Conservation (phyloP, 2,797 vertebrate species). For the Fistularia tabacaria region DNA sequence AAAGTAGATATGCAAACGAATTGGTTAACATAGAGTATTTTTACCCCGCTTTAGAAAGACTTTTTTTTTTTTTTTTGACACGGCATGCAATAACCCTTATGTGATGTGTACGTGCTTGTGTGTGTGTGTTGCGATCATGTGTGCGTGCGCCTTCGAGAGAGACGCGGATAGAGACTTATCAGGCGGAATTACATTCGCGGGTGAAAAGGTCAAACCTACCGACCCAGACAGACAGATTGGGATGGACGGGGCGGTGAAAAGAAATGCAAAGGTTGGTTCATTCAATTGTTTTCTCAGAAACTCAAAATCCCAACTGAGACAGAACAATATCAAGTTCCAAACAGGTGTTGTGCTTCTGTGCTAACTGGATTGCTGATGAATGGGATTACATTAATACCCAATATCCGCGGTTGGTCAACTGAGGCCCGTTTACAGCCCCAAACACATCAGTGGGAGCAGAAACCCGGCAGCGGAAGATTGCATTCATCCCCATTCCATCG, state of each 20-base stretch:
- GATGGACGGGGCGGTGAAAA: constrained; percentile 13
- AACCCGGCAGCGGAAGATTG: constrained; percentile 13
- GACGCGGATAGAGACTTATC: constrained; percentile 29
- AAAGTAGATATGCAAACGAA: no score
- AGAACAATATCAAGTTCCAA: constrained; percentile 5
- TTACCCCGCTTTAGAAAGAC: no score
- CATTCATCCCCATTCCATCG: constrained; percentile 7
- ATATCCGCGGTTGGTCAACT: constrained; percentile 13
- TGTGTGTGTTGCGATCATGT: no score
- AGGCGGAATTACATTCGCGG: constrained; percentile 41
- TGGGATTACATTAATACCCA: constrained; percentile 1
- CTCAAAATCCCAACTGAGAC: constrained; percentile 31
- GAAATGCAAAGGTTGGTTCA: constrained; percentile 53
- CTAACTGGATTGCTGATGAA: constrained; percentile 16
- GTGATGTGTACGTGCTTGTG: background rate
- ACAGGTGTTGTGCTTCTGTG: constrained; percentile 1
- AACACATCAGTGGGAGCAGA: constrained; percentile 17
- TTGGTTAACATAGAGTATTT: no score
- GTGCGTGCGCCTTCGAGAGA: background rate
- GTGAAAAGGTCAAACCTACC: constrained; percentile 54
- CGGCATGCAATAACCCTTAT: background rate
- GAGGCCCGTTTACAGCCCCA: constrained; percentile 9
- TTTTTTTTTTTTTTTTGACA: constrained; percentile 21
- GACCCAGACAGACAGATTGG: constrained; percentile 30
- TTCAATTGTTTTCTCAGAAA: constrained; percentile 16